Evolutionary conservation across 64 coral and sea anemone species (phyloP), one percentile per base, ranked within the genome.

Genomic region (Anthopleura sola): DNA sequence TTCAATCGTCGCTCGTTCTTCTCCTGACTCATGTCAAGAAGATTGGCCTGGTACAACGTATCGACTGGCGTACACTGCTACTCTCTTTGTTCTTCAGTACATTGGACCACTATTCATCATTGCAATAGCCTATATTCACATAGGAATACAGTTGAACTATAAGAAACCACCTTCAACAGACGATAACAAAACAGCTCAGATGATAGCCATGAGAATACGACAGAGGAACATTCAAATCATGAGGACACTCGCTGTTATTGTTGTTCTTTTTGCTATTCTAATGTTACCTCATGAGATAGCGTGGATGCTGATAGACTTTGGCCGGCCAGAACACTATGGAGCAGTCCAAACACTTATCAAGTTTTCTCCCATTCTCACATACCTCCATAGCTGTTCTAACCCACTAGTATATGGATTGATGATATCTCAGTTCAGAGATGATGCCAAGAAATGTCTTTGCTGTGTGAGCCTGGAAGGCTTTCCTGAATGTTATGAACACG

Each of bases 381-480:
- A 91, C 47, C 89, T 97, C 19, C 94, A 97, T 69, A 97, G 94
- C 37, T 97, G 94, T 86, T 78, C 87, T 0, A 97, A 97, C 39
- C 94, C 94, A 15, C 81, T 97, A 8, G 94, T 92, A 8, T 96
- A 97, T n/a, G 94, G 94, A 23, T 88, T 87, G 8, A 89, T 93
- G 36, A 97, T 89, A 6, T 86, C 87, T 28, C 94, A 97, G 60
- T 97, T 97, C 37, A 86, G 94, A 24, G 60, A 87, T 38, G 94
- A 92, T 24, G 91, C 88, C 68, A 77, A 83, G 26, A 85, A 88
- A 37, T 97, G 91, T 56, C 79, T 97, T 18, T 92, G 86, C 0
- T 85, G 90, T 86, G 77, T 95, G 4, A 78, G 87, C 10, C 39
- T 79, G 13, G 76, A 79, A 3, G 76, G 34, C 8, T 44, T 79